phyloP scores from a whole-genome alignment of 2,797 vertebrate genomes.

The Liasis olivaceus region DNA sequence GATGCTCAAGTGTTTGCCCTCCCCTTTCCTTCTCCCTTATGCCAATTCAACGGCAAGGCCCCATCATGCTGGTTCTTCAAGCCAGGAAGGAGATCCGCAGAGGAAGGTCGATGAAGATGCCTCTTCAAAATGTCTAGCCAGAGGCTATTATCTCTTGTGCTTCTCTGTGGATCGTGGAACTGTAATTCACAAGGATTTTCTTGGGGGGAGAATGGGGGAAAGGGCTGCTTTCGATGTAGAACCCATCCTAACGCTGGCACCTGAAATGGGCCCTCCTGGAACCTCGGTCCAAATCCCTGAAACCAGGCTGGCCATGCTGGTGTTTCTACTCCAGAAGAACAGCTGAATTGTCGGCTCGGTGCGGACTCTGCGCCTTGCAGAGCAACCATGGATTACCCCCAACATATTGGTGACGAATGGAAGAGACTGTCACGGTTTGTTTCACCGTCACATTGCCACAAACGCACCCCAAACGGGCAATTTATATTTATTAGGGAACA shows the following conservation, averaged over 20 bases:
- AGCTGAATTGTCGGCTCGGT: rapidly evolving
- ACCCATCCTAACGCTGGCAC: not conserved
- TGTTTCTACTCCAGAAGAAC: not conserved
- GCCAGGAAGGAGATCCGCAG: not conserved
- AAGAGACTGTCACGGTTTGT: not conserved
- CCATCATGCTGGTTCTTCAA: not conserved
- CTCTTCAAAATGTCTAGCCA: not conserved
- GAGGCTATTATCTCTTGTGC: not conserved
- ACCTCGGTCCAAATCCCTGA: not conserved
- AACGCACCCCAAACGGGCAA: constrained; percentile 28
- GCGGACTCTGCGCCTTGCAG: rapidly evolving
- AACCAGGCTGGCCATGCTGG: rapidly evolving
- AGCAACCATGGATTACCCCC: not conserved
- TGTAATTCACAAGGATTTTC: not conserved
- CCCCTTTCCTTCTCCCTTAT: not conserved
- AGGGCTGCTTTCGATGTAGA: not conserved
- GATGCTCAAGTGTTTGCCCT: not conserved
- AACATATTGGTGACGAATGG: constrained; percentile 16
- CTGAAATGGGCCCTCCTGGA: not conserved
- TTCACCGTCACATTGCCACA: constrained; percentile 25
- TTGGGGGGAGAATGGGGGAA: not conserved
- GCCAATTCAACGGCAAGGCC: not conserved
- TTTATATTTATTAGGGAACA: constrained; percentile 65
- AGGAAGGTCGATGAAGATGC: not conserved
- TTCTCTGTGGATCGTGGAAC: not conserved